Evolutionary conservation across 2,113 vertebrate genomes (phyloP), one percentile per base, ranked within the genome.

Genomic region (Petroica traversi): DNA sequence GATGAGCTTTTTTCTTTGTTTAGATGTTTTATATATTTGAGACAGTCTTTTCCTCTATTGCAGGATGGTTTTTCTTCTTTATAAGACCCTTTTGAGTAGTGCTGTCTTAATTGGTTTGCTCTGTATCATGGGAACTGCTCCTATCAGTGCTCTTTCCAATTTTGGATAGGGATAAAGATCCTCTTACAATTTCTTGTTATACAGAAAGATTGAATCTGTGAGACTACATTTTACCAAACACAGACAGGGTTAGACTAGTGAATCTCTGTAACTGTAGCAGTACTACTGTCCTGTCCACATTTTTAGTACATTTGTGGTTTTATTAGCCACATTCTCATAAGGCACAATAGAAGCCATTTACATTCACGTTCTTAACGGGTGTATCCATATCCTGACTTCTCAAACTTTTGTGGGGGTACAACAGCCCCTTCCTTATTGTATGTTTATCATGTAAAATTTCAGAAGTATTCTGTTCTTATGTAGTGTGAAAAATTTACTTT

Each of bases 301-400:
- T 61, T 78, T 69, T 52, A 45, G 11, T 71, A 82, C 1, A 2
- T 52, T 72, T 73, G 23, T 83, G 23, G 8, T 13, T 88, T 89
- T 58, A 19, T 61, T 77, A 46, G 36, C 28, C 43, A 40, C 7
- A 0, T 73, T 85, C 14, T 78, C 3, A 1, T n/a, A 69, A 57
- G 55, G 38, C 29, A 45, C n/a, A 62, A 23, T 14, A 71, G 34
- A 85, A 88, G 25, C 36, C 8, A 8, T 66, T 74, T 92, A 45
- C 10, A 52, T 73, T 40, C 24, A 14, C 0, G 0, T 55, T 26
- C 25, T 41, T 45, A 74, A 66, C 23, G 55, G 8, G 12, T 54
- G 9, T 81, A 25, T 66, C 51, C 9, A 6, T 71, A 48, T 31
- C 16, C 41, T 57, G 0, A 62, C 46, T 71, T 66, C 45, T 63